Evolutionary conservation across 2,797 vertebrate species (phyloP), one percentile per base, ranked within the genome.

Genomic region (Thaleichthys pacificus): DNA sequence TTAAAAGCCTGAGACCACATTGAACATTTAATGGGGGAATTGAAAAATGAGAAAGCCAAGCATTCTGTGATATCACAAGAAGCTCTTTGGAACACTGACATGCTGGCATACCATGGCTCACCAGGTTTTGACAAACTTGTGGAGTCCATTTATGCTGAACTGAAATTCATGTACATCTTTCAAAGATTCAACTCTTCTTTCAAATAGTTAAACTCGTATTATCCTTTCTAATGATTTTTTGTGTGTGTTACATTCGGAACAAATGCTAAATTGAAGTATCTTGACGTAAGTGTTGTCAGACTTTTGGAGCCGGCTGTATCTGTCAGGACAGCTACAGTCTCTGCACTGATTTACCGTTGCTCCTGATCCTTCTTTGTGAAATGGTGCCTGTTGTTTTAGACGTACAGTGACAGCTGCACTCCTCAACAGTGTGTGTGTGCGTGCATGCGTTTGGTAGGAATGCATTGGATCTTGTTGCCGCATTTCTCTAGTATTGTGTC

Each of bases 381-480:
- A 88, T 82, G 79, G 80, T 70, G 75, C 83, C 82, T 89, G 90
- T 88, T 84, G 86, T 88, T n/a, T 19, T 75, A 24, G 74, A 91
- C 82, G 72, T 86, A 85, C 80, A 80, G 85, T 85, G 88, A 89
- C 92, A 93, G 92, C 90, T 92, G 91, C 87, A 66, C 69, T 38
- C 72, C 71, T 76, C 78, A 74, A 54, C 74, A 19, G 26, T 26
- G 26, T 26, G 61, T 19, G 69, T 72, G 70, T 61, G 72, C 54
- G 30, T 42, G 51, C 28, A 30, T 66, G 70, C 14, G 49, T 42
- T 82, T 63, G 30, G 65, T 72, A 32, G 63, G 81, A 78, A 78
- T 82, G 81, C 51, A 69, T 70, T 71, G 68, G 70, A 82, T 80
- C 69, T 82, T 82, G 80, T 79, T 84, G 83, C 81, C 82, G 85